Percentiles rank a stretch among this genome's conserved stretches.
Conservation (phyloP, 2,113 vertebrate species). For the Clarias batrachus region DNA sequence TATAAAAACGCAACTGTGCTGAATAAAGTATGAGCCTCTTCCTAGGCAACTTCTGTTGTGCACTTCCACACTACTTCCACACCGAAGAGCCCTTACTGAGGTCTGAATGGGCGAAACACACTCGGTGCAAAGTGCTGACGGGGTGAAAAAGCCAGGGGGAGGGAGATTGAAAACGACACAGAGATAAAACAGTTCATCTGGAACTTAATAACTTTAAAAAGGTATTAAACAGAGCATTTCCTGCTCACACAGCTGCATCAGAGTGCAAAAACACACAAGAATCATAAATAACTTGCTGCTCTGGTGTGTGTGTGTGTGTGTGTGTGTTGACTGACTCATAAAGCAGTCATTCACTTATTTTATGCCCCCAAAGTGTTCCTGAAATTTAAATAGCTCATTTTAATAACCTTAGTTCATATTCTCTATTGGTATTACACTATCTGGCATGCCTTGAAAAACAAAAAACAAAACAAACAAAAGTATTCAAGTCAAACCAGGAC, state of each 20-base stretch:
- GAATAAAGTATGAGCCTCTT: conserved; percentile 35
- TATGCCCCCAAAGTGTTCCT: neutral
- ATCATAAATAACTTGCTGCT: neutral
- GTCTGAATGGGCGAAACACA: neutral
- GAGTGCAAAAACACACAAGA: neutral
- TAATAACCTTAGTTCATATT: too few species aligned
- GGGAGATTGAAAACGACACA: neutral
- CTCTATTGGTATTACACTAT: too few species aligned
- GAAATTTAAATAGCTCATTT: neutral
- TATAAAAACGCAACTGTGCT: conserved; percentile 13
- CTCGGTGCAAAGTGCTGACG: neutral
- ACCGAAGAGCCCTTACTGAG: neutral
- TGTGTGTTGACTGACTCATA: neutral
- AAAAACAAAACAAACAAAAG: too few species aligned
- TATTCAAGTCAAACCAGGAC: too few species aligned
- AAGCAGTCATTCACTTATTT: neutral
- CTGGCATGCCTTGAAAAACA: too few species aligned
- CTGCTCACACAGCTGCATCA: neutral
- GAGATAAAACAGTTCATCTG: neutral
- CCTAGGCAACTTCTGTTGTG: conserved; percentile 32
- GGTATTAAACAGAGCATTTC: neutral
- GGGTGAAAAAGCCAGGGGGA: neutral
- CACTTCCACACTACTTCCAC: conserved; percentile 19
- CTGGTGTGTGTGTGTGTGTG: neutral
- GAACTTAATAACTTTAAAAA: neutral